These are phyloP conservation scores for Phyllostomus discolor DNA, from an alignment of 2,113 vertebrate species.

Conservation along the genomic window DNA sequence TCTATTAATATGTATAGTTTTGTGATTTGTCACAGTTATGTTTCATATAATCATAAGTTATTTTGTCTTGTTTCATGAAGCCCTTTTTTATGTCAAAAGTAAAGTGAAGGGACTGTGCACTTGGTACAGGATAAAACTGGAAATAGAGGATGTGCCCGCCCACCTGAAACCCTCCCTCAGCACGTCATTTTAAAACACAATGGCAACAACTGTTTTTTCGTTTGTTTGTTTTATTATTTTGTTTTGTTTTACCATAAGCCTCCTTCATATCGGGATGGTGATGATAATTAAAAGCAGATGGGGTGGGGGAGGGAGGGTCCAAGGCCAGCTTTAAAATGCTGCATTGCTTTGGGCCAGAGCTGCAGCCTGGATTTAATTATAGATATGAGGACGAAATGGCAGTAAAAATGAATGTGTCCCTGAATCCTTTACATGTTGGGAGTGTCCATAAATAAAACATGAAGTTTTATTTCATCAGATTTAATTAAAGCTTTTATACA, in stretches of 20 bases:
- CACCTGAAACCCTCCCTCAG: constrained; percentile 42
- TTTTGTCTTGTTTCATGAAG: constrained; percentile 80
- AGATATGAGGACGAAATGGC: constrained; percentile 69
- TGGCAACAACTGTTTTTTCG: constrained; percentile 55
- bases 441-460: constrained; percentile 79
- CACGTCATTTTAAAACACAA: constrained; percentile 42
- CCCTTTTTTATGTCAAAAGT: constrained; percentile 79
- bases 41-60: constrained; percentile 85
- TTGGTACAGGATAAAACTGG: constrained; percentile 81
- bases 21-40: constrained; percentile 82
- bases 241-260: constrained; percentile 68
- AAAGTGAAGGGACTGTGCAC: constrained; percentile 78
- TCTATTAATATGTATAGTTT: constrained; percentile 80
- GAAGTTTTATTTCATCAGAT: constrained; percentile 74
- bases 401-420: constrained; percentile 69
- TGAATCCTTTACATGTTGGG: constrained; percentile 71
- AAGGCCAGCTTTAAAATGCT: constrained; percentile 68
- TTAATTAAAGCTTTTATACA: constrained; percentile 76
- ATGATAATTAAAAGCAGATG: constrained; percentile 76
- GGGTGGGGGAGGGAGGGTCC: neutral
- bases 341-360: constrained; percentile 58
- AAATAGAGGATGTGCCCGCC: constrained; percentile 64
- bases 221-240: constrained; percentile 63
- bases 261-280: constrained; percentile 59
- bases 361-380: constrained; percentile 77